A percentile compares a stretch with the other conserved stretches of the same genome.
Evolutionary conservation across 2,113 vertebrate species (phyloP).

Genomic region (Ictidomys tridecemlineatus): DNA sequence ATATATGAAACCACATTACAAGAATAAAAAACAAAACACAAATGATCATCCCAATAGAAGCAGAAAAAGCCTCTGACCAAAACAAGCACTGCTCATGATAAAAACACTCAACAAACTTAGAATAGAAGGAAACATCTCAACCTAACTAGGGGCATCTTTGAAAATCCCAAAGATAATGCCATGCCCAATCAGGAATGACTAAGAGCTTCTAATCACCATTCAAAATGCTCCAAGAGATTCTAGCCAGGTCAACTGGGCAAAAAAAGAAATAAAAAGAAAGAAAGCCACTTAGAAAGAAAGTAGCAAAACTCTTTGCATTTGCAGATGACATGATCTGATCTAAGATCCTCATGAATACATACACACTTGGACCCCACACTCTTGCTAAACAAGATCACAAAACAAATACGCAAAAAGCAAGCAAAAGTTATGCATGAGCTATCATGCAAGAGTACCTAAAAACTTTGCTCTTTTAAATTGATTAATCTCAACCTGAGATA

Average conservation of each 20-base stretch:
- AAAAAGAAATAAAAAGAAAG: not conserved
- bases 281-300: not conserved
- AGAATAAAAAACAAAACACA: slow-evolving; percentile 31
- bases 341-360: not conserved
- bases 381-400: not conserved
- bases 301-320: slow-evolving; percentile 47
- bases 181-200: not conserved
- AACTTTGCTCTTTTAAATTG: slow-evolving; percentile 51
- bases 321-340: not conserved
- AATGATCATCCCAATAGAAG: not conserved
- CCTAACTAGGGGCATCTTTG: not conserved
- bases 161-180: not conserved
- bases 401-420: not conserved
- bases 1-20: not conserved
- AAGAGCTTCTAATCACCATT: not conserved
- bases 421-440: slow-evolving; percentile 77
- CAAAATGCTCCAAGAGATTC: not conserved
- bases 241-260: not conserved
- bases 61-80: slow-evolving; percentile 6
- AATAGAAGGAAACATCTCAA: not conserved
- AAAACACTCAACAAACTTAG: slow-evolving; percentile 18
- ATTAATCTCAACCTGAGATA: slow-evolving; percentile 77
- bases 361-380: not conserved
- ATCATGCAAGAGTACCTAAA: slow-evolving; percentile 25
- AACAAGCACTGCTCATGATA: not conserved